A percentile compares a stretch with the other conserved stretches of the same genome.
phyloP scores from a whole-genome alignment of 2,888 invertebrate species.

The Nysson spinosus region DNA sequence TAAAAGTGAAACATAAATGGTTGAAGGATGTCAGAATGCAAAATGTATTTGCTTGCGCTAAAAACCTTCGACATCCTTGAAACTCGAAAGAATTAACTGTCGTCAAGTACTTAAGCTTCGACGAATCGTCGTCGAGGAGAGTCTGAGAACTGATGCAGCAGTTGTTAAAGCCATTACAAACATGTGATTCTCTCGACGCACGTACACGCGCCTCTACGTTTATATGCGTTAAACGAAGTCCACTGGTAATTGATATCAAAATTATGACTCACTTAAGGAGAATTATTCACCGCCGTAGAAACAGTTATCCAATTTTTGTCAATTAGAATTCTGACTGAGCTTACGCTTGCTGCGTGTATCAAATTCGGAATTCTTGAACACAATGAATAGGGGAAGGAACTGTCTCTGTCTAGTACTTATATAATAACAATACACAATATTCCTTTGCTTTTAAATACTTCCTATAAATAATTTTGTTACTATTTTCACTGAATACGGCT shows the following conservation, averaged over 20 bases:
- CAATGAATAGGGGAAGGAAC: no score
- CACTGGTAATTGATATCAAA: conserved; percentile 5
- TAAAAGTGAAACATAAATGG: no score
- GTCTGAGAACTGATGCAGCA: conserved; percentile 22
- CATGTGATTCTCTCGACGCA: conserved; percentile 9
- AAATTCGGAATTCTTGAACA: no score
- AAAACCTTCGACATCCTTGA: conserved; percentile 24
- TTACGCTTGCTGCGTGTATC: no score
- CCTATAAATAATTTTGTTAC: no score
- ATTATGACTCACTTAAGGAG: conserved; percentile 11
- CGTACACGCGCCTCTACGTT: neutral
- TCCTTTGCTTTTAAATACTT: no score
- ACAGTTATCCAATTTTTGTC: neutral
- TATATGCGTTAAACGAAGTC: neutral
- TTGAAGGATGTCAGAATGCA: no score
- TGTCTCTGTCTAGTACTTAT: no score
- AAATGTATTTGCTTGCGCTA: neutral
- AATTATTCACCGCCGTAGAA: neutral
- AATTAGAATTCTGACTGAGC: neutral
- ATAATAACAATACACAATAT: no score
- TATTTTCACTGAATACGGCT: no score
- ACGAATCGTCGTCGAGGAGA: conserved; percentile 32
- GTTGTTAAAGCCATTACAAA: conserved; percentile 29
- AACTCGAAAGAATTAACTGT: conserved; percentile 38
- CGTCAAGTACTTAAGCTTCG: conserved; percentile 41